phyloP scores from a whole-genome alignment of 2,797 vertebrate species.

The Microctenopoma steveboyesi region DNA sequence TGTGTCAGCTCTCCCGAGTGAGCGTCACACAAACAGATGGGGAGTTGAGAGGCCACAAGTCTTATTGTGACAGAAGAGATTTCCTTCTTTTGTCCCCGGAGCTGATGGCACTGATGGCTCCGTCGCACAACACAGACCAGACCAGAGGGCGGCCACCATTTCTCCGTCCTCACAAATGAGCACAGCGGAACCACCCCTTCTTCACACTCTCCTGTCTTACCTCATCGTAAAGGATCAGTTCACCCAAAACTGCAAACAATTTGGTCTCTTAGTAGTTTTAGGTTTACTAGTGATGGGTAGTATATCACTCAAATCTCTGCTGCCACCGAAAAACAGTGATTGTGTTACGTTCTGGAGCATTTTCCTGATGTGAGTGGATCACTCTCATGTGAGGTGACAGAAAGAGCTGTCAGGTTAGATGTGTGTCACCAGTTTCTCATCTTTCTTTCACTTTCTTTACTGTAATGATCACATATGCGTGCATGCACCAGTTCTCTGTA shows the following conservation, averaged over 20 bases:
- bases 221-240: conserved; percentile 11
- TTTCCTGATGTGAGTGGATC: conserved; percentile 32
- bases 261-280: neutral
- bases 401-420: conserved; percentile 65
- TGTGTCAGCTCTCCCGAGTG: conserved; percentile 53
- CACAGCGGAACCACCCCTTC: conserved; percentile 15
- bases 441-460: conserved; percentile 28
- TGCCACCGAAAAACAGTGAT: neutral
- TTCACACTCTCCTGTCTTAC: neutral
- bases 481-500: conserved; percentile 5
- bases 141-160: conserved; percentile 50
- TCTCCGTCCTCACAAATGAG: conserved; percentile 30
- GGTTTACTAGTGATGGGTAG: neutral
- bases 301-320: neutral
- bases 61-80: conserved; percentile 86
- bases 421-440: conserved; percentile 30
- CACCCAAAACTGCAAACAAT: conserved; percentile 15
- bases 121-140: conserved; percentile 45
- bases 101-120: conserved; percentile 61
- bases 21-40: conserved; percentile 86
- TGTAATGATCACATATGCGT: conserved; percentile 27
- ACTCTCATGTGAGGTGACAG: conserved; percentile 63
- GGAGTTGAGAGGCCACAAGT: conserved; percentile 88
- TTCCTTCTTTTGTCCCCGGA: conserved; percentile 78
- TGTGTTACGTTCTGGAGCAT: conserved; percentile 8